Evolutionary conservation across 2,888 invertebrate species (phyloP), one percentile per base, ranked within the genome.

Genomic region (Caenorhabditis sp.): DNA sequence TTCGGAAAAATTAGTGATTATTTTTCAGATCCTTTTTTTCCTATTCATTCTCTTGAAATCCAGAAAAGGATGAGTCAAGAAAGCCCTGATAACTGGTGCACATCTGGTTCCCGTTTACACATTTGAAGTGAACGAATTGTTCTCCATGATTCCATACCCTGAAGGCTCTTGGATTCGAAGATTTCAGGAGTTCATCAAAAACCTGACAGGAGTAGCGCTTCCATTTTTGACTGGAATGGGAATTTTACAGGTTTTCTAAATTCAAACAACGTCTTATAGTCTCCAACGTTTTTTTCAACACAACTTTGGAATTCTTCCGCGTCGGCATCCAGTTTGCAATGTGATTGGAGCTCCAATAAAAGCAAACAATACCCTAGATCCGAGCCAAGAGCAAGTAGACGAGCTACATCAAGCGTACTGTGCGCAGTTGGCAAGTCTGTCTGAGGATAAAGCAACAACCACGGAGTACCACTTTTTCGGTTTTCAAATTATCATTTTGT

Each of bases 361-460:
- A 66, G 92, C 96, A 0, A 91, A 92, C 50, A 93, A 92, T 90
- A 92, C 92, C 79, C 89, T 91, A 11, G 92, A 93, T 27, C 95
- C 96, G 0, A 93, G 93, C 0, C 89, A 91, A 5, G 93, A 94
- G 78, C 92, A 94, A 88, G 92, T 97, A 24, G 92, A 94, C 53
- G 91, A 92, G n/a, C 91, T 94, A 2, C 96, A 96, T 88, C 90
- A 91, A 2, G 91, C 92, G 85, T 96, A 96, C 89, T 92, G 93
- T 1, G 89, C 92, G 11, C 91, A 92, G 7, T 91, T 96, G 15
- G 90, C 91, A 6, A 90, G 92, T 6, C 90, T 96, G 24, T 97
- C 96, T 89, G 94, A 96, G 77, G 91, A 96, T 85, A 96, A 96
- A 89, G 90, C 91, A 13, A 93, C 94, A 83, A n/a, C n/a, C n/a